These are phyloP conservation scores for Oreohelix idahoensis DNA, from an alignment of 1,140 invertebrate species.

Conservation along the genomic window DNA sequence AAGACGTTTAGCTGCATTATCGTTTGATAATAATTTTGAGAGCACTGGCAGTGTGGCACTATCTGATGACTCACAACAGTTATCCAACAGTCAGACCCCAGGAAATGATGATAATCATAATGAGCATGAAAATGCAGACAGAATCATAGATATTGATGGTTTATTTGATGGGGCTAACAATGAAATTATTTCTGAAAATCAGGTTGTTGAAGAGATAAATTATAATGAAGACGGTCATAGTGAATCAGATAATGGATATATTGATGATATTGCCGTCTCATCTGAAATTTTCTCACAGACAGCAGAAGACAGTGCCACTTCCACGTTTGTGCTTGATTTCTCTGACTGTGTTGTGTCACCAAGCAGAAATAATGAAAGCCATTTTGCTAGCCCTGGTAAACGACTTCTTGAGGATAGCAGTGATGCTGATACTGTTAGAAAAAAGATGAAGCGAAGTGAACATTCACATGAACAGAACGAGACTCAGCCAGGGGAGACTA, in stretches of 20 bases:
- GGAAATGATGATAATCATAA: not conserved
- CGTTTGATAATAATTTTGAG: not conserved
- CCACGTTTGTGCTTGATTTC: not conserved
- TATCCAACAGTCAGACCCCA: not conserved
- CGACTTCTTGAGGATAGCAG: not conserved
- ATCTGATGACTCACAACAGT: not conserved
- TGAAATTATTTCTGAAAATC: not conserved
- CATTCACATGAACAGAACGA: not conserved
- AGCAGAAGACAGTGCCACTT: not conserved
- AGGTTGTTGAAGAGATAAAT: not conserved
- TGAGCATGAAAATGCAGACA: not conserved
- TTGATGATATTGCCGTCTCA: not conserved
- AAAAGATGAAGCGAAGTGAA: not conserved
- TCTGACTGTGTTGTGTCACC: not conserved
- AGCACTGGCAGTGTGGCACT: not conserved
- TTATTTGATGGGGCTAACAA: not conserved
- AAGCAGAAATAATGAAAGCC: not conserved
- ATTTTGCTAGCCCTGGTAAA: not conserved
- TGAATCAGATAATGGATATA: not conserved
- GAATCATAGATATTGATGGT: not conserved
- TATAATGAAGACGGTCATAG: not conserved
- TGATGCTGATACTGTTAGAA: not conserved
- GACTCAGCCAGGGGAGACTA: not conserved
- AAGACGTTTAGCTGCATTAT: not conserved
- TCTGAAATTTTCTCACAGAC: not conserved